These are phyloP conservation scores for Ia io DNA, from an alignment of 2,113 vertebrate genomes.

Conservation along the genomic window DNA sequence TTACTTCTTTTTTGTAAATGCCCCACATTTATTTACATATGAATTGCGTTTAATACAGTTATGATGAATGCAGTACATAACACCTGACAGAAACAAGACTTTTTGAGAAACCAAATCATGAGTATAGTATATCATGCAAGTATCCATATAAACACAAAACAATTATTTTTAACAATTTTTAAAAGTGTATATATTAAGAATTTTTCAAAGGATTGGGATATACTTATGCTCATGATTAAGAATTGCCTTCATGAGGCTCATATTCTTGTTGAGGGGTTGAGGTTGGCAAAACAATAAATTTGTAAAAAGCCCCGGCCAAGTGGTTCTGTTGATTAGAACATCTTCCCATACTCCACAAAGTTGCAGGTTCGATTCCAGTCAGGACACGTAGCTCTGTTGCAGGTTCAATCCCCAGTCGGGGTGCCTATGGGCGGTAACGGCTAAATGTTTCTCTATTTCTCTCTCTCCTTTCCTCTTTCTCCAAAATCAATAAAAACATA, in stretches of 20 bases:
- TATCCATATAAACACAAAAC: constrained; percentile 25
- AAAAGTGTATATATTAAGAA: not conserved
- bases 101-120: not conserved
- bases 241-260: not conserved
- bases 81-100: not conserved
- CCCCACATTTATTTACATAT: constrained; percentile 82
- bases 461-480: not conserved
- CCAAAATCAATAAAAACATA: not conserved
- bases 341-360: not conserved
- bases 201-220: not conserved
- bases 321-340: not conserved
- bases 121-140: not conserved
- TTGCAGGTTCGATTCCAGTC: not conserved
- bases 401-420: not conserved
- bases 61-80: not conserved
- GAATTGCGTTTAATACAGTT: not conserved
- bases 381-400: not conserved
- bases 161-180: not conserved
- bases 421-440: accelerated
- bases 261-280: not conserved
- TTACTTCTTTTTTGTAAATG: constrained; percentile 43
- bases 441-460: not conserved
- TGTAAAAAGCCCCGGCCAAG: not conserved
- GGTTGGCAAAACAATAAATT: not conserved
- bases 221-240: not conserved